Conservation (phyloP, 1,140 invertebrate genomes). For the Diplogasteroides magnus region DNA sequence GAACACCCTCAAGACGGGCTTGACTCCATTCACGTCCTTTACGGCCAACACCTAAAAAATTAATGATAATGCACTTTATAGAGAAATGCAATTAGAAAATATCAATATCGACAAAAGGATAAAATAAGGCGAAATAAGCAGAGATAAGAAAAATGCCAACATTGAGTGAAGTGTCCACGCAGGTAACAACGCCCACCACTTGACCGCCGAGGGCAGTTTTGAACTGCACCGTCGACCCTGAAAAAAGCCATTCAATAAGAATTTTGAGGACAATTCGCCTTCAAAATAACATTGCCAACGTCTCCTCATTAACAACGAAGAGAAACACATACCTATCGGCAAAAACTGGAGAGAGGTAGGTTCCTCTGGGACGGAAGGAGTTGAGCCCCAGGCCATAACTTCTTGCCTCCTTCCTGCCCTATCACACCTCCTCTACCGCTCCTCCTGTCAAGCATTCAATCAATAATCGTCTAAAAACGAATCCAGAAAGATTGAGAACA, state of each 20-base stretch:
- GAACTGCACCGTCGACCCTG: slow-evolving; percentile 26
- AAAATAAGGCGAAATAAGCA: too few species aligned
- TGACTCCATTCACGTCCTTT: slow-evolving; percentile 10
- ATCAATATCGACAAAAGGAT: too few species aligned
- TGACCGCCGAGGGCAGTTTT: slow-evolving; percentile 9
- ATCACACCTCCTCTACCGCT: too few species aligned
- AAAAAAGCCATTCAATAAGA: slow-evolving; percentile 9
- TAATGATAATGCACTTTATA: slow-evolving; percentile 3
- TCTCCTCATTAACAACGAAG: slow-evolving; percentile 11
- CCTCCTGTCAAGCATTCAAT: too few species aligned
- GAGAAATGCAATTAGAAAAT: too few species aligned
- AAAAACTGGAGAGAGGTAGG: too few species aligned
- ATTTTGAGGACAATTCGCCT: background rate
- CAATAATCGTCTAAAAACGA: too few species aligned
- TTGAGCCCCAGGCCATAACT: too few species aligned
- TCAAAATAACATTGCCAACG: slow-evolving; percentile 6
- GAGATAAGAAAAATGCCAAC: slow-evolving; percentile 7
- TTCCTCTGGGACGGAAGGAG: too few species aligned
- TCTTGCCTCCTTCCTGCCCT: too few species aligned
- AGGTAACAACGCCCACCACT: slow-evolving; percentile 22
- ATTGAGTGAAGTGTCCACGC: slow-evolving; percentile 20
- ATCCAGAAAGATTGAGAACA: background rate
- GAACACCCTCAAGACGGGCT: slow-evolving; percentile 22
- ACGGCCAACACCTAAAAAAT: slow-evolving; percentile 23
- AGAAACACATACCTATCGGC: too few species aligned